These are phyloP conservation scores for Belgica antarctica DNA, from an alignment of 2,888 invertebrate species.

Conservation along the genomic window DNA sequence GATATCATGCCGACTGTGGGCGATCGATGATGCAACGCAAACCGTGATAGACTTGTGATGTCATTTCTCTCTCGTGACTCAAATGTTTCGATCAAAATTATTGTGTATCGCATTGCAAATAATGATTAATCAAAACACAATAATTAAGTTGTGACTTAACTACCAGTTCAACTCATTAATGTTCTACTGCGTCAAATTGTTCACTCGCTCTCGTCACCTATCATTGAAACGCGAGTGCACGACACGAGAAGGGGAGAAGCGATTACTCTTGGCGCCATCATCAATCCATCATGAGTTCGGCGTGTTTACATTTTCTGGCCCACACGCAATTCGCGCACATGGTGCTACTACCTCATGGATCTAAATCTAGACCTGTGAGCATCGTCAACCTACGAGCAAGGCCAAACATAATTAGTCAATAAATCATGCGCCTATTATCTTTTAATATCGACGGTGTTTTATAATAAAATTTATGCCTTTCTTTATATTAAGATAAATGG, in stretches of 20 bases:
- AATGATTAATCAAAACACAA: not conserved
- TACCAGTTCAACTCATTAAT: not conserved
- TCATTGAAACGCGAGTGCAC: not conserved
- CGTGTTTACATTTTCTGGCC: constrained; percentile 2
- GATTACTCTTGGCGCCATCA: not conserved
- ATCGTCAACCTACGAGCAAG: not conserved
- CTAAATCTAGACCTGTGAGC: constrained; percentile 3
- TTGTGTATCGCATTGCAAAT: not conserved
- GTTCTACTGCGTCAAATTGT: not conserved
- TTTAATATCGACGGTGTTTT: not conserved
- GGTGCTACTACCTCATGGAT: constrained; percentile 2
- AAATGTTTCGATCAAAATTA: not conserved
- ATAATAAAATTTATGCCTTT: no score
- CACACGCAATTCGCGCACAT: not conserved
- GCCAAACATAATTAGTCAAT: constrained; percentile 14
- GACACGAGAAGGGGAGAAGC: not conserved
- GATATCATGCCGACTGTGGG: not conserved
- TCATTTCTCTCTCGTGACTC: not conserved
- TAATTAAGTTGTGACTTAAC: not conserved
- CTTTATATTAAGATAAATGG: constrained; percentile 10
- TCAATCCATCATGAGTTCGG: constrained; percentile 2
- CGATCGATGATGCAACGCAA: not conserved
- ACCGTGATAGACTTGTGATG: no score
- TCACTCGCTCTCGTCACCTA: not conserved
- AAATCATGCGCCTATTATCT: not conserved